These are phyloP conservation scores for Lordiphosa fenestrarum DNA, from an alignment of 2,888 invertebrate genomes.

Conservation along the genomic window DNA sequence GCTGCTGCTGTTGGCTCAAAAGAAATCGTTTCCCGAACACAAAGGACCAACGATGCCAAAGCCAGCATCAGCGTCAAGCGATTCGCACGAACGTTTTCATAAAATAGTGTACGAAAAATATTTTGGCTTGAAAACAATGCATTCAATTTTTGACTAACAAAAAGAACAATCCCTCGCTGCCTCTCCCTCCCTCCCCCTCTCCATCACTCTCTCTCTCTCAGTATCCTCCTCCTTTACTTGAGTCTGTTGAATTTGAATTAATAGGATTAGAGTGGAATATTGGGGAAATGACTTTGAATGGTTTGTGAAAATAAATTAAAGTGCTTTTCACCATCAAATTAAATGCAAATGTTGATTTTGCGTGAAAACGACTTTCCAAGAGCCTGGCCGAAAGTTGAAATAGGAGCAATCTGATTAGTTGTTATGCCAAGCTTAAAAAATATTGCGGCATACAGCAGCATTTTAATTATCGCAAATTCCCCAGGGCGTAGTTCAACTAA, in stretches of 20 bases:
- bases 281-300: conserved; percentile 52
- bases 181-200: neutral
- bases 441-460: conserved; percentile 65
- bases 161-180: conserved; percentile 43
- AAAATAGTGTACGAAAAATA: conserved; percentile 61
- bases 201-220: neutral
- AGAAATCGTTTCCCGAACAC: conserved; percentile 20
- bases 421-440: conserved; percentile 60
- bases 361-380: conserved; percentile 23
- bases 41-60: neutral
- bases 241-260: conserved; percentile 64
- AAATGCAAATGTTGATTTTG: conserved; percentile 70
- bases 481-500: conserved; percentile 68
- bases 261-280: conserved; percentile 60
- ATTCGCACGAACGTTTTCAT: conserved; percentile 29
- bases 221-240: conserved; percentile 18
- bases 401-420: conserved; percentile 71
- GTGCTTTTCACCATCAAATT: conserved; percentile 72
- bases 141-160: conserved; percentile 54
- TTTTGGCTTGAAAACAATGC: conserved; percentile 64
- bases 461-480: conserved; percentile 71
- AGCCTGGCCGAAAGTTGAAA: conserved; percentile 46
- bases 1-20: conserved; percentile 9
- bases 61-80: neutral
- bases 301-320: conserved; percentile 67